Evolutionary conservation across 2,113 vertebrate species (phyloP).

Genomic region (Mixornis gularis): DNA sequence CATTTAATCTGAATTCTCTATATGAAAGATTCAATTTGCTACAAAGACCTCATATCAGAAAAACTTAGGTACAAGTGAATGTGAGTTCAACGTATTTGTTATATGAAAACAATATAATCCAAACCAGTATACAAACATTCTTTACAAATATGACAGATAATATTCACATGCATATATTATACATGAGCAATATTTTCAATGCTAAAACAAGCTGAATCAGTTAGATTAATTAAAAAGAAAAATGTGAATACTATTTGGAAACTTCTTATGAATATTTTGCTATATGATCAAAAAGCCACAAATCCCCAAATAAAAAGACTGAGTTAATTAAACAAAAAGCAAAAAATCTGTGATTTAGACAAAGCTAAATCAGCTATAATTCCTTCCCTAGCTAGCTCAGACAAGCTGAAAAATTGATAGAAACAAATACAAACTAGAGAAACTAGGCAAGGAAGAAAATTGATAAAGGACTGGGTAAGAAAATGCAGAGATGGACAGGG

Average conservation of each 20-base stretch:
- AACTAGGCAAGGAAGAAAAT: neutral
- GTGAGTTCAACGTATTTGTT: neutral
- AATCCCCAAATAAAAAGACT: neutral
- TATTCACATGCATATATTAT: neutral
- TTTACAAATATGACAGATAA: neutral
- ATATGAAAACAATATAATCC: neutral
- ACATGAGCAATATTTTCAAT: neutral
- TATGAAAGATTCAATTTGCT: neutral
- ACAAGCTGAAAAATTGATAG: neutral
- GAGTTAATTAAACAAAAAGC: neutral
- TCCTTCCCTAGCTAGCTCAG: neutral
- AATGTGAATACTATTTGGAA: neutral
- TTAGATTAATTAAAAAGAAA: neutral
- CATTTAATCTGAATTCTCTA: neutral
- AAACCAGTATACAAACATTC: neutral
- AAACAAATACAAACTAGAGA: neutral
- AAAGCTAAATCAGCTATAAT: neutral
- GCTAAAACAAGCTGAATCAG: neutral
- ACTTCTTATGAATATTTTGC: neutral
- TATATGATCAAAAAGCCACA: neutral
- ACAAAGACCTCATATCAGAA: neutral
- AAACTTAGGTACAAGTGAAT: neutral
- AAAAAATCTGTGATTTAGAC: neutral
- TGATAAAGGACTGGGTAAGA: neutral
- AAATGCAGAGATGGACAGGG: neutral